Conservation (phyloP, 2,113 vertebrate genomes). For the Halichoerus grypus region DNA sequence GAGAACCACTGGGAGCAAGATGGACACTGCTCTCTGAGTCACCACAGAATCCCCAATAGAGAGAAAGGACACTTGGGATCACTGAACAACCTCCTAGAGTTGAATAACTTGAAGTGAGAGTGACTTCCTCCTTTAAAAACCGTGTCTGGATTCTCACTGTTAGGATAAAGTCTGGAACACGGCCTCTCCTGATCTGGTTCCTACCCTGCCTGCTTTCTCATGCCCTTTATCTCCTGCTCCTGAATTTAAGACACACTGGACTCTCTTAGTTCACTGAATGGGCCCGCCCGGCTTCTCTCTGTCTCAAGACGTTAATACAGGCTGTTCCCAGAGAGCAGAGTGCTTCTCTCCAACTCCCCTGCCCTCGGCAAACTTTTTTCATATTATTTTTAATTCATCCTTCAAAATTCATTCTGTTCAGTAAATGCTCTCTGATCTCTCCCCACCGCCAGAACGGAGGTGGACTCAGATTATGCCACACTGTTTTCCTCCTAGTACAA, state of each 20-base stretch:
- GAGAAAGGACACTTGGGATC: neutral
- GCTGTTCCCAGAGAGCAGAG: neutral
- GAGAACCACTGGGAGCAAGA: neutral
- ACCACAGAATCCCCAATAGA: fast-evolving
- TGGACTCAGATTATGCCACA: neutral
- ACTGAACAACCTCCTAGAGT: neutral
- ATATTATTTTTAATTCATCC: neutral
- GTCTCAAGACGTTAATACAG: neutral
- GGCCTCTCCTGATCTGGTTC: neutral
- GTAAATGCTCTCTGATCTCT: neutral
- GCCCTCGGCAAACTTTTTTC: neutral
- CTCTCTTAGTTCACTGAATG: neutral
- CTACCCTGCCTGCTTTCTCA: neutral
- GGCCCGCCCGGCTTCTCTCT: neutral
- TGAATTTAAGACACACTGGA: neutral
- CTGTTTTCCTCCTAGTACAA: neutral
- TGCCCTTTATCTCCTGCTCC: neutral
- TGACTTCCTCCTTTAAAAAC: neutral
- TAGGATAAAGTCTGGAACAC: neutral
- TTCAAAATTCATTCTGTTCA: neutral
- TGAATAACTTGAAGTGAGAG: neutral
- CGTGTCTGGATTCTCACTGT: neutral
- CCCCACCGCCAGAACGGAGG: neutral
- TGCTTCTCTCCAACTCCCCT: neutral
- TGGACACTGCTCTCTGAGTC: neutral